Percentiles rank a stretch among this genome's conserved stretches.
Conservation (phyloP, 2,797 vertebrate species). For the Anableps anableps region DNA sequence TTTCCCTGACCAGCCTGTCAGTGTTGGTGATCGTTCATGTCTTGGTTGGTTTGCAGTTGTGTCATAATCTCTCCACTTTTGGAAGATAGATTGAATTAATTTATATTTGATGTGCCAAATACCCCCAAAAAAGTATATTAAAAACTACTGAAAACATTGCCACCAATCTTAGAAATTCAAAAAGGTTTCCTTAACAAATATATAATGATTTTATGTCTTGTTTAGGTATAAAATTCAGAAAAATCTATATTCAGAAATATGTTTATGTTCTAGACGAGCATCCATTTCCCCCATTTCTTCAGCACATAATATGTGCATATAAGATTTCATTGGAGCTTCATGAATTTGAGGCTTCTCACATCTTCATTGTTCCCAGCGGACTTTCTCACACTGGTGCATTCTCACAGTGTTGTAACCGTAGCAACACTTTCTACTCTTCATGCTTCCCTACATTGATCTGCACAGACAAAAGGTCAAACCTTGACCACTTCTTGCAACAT, state of each 20-base stretch:
- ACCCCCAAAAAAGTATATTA: background rate
- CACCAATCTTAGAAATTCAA: background rate
- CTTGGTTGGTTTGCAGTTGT: background rate
- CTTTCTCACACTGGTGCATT: background rate
- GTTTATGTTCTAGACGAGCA: background rate
- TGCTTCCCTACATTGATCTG: constrained; percentile 18
- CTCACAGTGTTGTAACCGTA: constrained; percentile 24
- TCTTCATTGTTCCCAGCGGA: background rate
- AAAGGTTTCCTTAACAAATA: background rate
- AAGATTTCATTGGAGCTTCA: background rate
- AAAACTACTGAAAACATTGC: background rate
- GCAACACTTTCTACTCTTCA: constrained; percentile 41
- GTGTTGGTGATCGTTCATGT: background rate
- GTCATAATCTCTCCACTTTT: background rate
- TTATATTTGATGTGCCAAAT: background rate
- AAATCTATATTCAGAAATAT: background rate
- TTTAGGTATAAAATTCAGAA: background rate
- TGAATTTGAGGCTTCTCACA: background rate
- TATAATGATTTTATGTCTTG: background rate
- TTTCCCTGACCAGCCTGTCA: background rate
- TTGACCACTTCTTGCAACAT: constrained; percentile 64
- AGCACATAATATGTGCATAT: background rate
- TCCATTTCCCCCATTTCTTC: background rate
- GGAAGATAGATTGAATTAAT: background rate
- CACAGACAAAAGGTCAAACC: constrained; percentile 67